phyloP scores from a whole-genome alignment of 2,113 vertebrate genomes.

The Tragelaphus strepsiceros region DNA sequence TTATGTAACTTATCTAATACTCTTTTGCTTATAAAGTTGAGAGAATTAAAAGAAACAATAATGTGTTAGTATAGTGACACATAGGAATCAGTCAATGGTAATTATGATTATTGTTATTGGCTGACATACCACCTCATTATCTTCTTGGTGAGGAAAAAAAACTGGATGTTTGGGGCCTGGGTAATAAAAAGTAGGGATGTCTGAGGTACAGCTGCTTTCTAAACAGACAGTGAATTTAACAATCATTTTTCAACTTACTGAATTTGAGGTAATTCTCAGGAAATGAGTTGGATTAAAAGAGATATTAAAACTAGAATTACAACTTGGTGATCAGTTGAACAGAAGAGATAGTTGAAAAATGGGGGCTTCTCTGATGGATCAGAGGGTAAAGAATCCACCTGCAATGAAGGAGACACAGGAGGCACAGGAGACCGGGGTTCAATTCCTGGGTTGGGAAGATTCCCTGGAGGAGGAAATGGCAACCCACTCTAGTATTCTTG shows the following conservation, averaged over 20 bases:
- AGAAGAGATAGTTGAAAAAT: not conserved
- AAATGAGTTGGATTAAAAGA: not conserved
- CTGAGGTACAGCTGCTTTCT: not conserved
- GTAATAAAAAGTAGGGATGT: not conserved
- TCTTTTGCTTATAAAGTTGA: too few species aligned
- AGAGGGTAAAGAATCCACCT: not conserved
- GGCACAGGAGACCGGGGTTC: not conserved
- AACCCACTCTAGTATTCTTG: not conserved
- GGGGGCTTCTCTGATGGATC: not conserved
- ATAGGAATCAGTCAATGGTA: too few species aligned
- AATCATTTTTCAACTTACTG: not conserved
- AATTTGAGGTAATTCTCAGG: constrained; percentile 8
- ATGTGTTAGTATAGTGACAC: too few species aligned
- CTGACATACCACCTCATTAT: too few species aligned
- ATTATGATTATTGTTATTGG: too few species aligned
- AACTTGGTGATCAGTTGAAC: not conserved
- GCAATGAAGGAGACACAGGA: not conserved
- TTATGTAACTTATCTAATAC: too few species aligned
- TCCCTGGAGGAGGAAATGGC: not conserved
- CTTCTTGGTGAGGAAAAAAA: not conserved
- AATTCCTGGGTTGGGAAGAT: not conserved
- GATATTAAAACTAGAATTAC: not conserved
- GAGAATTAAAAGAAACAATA: too few species aligned
- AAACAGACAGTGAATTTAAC: not conserved
- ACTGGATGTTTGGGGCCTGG: not conserved